Base-by-base conservation (phyloP, 2,797 vertebrate genomes). In the Sebastes goodei region DNA sequence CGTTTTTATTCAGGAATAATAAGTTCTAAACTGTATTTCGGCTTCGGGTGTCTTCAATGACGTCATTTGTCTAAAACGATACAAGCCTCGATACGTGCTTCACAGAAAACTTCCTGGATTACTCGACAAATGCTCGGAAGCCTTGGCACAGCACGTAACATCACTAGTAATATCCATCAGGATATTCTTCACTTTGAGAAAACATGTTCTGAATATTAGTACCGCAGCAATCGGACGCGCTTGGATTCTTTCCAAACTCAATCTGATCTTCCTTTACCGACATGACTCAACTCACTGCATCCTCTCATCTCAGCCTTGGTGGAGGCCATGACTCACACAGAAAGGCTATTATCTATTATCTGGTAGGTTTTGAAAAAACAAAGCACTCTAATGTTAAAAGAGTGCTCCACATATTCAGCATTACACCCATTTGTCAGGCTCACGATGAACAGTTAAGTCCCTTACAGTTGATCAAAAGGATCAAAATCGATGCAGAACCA, bases 221-320 rank as follows among this genome's bases (percentile, higher is more conserved):
- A 1, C 3, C n/a, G 64, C 38, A 72, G 68, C 10, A 33, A 64
- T 7, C 9, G 4, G 20, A 78, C 63, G 53, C 9, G 10, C n/a
- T 76, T 86, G 76, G 63, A 85, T 69, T 78, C 29, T 27, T 52
- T 83, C 65, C 76, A 82, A 56, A 80, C 27, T 64, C 25, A 71
- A 11, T 74, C 32, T 20, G 35, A 76, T 76, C 30, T 21, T 76
- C 62, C 46, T 78, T 23, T 77, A 76, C 52, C 14, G 71, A 60
- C 46, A 80, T 87, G 85, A 91, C 69, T 88, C 85, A 86, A 67
- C 42, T 76, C 80, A 67, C 63, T 80, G 32, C 85, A 72, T 82
- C 77, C 80, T 82, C 71, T 85, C 68, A 69, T 84, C 70, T 63
- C 29, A 69, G 76, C 42, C 27, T 75, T 32, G 32, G 17, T 52